A percentile compares a stretch with the other conserved stretches of the same genome.
These are phyloP conservation scores for Leistus spinibarbis DNA, from an alignment of 2,888 invertebrate genomes.

Conservation along the genomic window DNA sequence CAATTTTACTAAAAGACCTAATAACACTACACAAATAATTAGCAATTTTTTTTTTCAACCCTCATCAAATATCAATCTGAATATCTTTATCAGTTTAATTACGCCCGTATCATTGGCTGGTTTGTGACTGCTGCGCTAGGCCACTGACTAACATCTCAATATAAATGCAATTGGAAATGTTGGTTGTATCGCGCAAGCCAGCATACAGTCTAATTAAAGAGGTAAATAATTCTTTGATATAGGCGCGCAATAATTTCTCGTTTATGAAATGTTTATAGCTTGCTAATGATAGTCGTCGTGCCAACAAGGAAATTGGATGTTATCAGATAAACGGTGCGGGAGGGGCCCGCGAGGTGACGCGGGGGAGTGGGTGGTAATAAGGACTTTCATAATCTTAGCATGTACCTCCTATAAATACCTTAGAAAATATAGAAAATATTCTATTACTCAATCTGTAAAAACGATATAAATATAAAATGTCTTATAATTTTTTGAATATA, in stretches of 20 bases:
- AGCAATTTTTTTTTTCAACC: not conserved
- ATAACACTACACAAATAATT: not conserved
- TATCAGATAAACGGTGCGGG: constrained; percentile 1
- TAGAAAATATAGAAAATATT: too few relatives aligned
- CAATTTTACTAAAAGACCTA: not conserved
- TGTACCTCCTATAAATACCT: too few relatives aligned
- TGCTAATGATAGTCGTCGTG: constrained; percentile 39
- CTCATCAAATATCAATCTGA: not conserved
- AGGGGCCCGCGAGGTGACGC: not conserved
- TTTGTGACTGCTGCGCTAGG: not conserved
- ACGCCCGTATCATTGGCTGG: not conserved
- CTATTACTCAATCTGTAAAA: too few relatives aligned
- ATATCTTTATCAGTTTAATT: not conserved
- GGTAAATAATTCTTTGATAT: constrained; percentile 37
- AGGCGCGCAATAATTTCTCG: constrained; percentile 34
- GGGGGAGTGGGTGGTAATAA: too few relatives aligned
- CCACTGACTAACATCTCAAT: constrained; percentile 24
- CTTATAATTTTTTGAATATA: too few relatives aligned
- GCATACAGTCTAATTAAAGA: constrained; percentile 34
- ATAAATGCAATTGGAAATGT: constrained; percentile 14
- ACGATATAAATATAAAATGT: too few relatives aligned
- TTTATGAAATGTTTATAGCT: constrained; percentile 40
- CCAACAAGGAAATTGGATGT: constrained; percentile 38
- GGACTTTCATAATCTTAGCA: too few relatives aligned
- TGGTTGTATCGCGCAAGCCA: not conserved